Evolutionary conservation across 2,888 invertebrate genomes (phyloP).

Genomic region (Drosophila quinaria): DNA sequence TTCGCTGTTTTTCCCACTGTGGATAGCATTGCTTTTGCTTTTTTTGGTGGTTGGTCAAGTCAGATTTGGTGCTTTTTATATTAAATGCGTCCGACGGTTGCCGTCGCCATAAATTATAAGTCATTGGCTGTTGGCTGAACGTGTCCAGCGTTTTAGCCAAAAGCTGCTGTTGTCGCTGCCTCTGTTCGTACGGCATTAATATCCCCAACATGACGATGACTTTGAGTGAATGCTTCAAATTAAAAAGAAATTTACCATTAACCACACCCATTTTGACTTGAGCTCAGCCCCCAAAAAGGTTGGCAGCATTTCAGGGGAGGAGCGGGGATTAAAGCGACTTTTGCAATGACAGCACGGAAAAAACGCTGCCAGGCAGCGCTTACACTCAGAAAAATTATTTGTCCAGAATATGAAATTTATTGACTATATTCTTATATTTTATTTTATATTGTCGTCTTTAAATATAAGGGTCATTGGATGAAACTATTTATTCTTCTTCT

Average conservation of each 20-base stretch:
- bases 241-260: conserved; percentile 84
- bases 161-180: conserved; percentile 1
- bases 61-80: conserved; percentile 38
- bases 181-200: conserved; percentile 66
- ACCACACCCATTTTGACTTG: conserved; percentile 60
- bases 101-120: conserved; percentile 82
- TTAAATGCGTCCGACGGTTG: conserved; percentile 66
- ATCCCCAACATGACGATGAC: conserved; percentile 81
- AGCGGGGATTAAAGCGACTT: conserved; percentile 36
- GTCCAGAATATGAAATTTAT: no score
- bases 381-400: neutral
- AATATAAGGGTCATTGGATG: no score
- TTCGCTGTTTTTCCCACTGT: no score
- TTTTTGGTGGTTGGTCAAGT: conserved; percentile 1
- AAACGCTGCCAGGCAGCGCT: conserved; percentile 35
- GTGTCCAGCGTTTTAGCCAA: conserved; percentile 38
- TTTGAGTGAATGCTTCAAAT: conserved; percentile 83
- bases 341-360: conserved; percentile 53
- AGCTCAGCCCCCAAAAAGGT: conserved; percentile 18
- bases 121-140: conserved; percentile 76
- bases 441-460: no score
- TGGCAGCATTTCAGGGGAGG: neutral
- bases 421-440: no score
- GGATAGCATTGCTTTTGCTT: no score
- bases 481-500: neutral